A percentile compares a stretch with the other conserved stretches of the same genome.
phyloP scores from a whole-genome alignment of 2,113 vertebrate species.

The Grantiella picta region DNA sequence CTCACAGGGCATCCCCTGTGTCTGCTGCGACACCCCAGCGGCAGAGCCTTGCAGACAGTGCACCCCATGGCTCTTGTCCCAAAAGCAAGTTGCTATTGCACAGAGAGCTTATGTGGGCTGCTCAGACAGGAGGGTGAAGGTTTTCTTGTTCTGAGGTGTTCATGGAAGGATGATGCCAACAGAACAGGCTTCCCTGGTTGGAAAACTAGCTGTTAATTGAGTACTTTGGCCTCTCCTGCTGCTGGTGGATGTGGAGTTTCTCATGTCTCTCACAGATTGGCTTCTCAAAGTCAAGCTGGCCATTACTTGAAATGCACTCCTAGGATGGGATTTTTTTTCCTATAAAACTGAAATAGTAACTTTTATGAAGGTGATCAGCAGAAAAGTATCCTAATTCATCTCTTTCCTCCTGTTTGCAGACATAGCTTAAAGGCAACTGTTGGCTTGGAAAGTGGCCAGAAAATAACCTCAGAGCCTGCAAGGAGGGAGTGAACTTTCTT shows the following conservation, averaged over 20 bases:
- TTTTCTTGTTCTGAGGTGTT: neutral
- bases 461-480: neutral
- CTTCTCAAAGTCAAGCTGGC: neutral
- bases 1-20: fast-evolving
- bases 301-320: neutral
- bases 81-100: neutral
- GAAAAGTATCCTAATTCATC: neutral
- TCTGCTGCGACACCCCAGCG: neutral
- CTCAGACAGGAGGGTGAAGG: neutral
- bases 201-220: neutral
- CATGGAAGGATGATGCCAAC: neutral
- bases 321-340: neutral
- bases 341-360: neutral
- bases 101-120: neutral
- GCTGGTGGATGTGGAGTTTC: neutral
- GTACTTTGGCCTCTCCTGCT: neutral
- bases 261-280: neutral
- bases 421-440: neutral
- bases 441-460: neutral
- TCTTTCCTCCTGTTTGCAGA: neutral
- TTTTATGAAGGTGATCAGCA: neutral
- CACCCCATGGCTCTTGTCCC: neutral
- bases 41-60: neutral
- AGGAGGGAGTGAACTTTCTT: neutral
- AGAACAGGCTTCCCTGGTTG: neutral